Evolutionary conservation across 1,140 invertebrate genomes (phyloP).

Genomic region (Drosophila hydei): DNA sequence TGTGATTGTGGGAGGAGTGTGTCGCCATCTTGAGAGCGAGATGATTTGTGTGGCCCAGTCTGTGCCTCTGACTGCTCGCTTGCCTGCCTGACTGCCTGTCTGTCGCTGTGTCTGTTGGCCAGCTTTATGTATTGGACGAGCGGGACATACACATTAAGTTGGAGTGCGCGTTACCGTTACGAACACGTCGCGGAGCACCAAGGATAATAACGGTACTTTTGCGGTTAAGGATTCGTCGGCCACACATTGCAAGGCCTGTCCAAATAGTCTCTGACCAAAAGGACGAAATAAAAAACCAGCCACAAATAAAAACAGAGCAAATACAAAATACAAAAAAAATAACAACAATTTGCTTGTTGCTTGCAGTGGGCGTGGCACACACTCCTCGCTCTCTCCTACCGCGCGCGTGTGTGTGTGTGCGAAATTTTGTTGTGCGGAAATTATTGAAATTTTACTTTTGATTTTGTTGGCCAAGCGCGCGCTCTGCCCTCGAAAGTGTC

Average conservation of each 20-base stretch:
- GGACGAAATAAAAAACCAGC: not conserved
- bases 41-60: constrained; percentile 30
- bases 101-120: constrained; percentile 33
- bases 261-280: constrained; percentile 38
- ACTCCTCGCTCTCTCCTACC: constrained; percentile 1
- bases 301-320: constrained; percentile 17
- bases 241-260: constrained; percentile 7
- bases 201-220: constrained; percentile 71
- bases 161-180: constrained; percentile 77
- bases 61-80: constrained; percentile 5
- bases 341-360: not conserved
- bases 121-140: constrained; percentile 12
- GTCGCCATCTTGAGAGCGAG: constrained; percentile 73
- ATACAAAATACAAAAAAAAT: not conserved
- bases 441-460: constrained; percentile 82
- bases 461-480: constrained; percentile 47
- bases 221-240: constrained; percentile 73
- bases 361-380: constrained; percentile 60
- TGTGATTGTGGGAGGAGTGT: constrained; percentile 34
- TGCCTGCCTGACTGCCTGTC: constrained; percentile 3
- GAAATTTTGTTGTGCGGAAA: constrained; percentile 77
- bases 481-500: constrained; percentile 3
- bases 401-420: constrained; percentile 13
- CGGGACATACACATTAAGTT: constrained; percentile 72
- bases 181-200: constrained; percentile 72